Conservation (phyloP, 1,140 invertebrate genomes). For the Zelostemma sp. region DNA sequence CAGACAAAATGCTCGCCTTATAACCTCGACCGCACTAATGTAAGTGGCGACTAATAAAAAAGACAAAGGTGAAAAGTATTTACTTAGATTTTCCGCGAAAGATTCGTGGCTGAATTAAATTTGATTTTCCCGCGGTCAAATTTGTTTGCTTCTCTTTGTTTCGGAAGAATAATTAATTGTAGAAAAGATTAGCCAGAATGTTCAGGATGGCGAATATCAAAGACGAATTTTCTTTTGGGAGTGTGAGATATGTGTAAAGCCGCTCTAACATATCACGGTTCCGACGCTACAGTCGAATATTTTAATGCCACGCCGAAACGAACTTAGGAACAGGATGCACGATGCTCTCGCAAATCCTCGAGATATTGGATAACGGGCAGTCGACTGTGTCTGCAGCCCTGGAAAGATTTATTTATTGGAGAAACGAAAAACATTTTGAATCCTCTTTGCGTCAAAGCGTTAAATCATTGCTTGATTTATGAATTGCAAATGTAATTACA, state of each 20-base stretch:
- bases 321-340: slow-evolving; percentile 49
- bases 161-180: neutral
- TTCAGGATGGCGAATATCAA: slow-evolving; percentile 31
- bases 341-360: slow-evolving; percentile 50
- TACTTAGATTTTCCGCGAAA: slow-evolving; percentile 12
- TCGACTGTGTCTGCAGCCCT: slow-evolving; percentile 33
- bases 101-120: neutral
- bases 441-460: slow-evolving; percentile 28
- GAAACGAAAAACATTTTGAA: slow-evolving; percentile 41
- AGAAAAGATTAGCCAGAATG: slow-evolving; percentile 19
- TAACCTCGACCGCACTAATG: slow-evolving; percentile 19
- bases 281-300: slow-evolving; percentile 50
- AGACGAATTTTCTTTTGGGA: slow-evolving; percentile 38
- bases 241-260: slow-evolving; percentile 39
- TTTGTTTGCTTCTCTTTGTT: slow-evolving; percentile 1
- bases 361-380: slow-evolving; percentile 49
- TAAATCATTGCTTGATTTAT: slow-evolving; percentile 37
- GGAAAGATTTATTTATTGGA: slow-evolving; percentile 45
- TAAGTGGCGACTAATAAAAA: neutral
- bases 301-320: slow-evolving; percentile 53
- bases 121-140: too few relatives aligned
- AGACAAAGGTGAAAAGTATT: slow-evolving; percentile 8
- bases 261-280: slow-evolving; percentile 30
- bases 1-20: slow-evolving; percentile 24
- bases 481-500: slow-evolving; percentile 41